Evolutionary conservation across 2,797 vertebrate genomes (phyloP).

Genomic region (Poeciliopsis paucimaculata): DNA sequence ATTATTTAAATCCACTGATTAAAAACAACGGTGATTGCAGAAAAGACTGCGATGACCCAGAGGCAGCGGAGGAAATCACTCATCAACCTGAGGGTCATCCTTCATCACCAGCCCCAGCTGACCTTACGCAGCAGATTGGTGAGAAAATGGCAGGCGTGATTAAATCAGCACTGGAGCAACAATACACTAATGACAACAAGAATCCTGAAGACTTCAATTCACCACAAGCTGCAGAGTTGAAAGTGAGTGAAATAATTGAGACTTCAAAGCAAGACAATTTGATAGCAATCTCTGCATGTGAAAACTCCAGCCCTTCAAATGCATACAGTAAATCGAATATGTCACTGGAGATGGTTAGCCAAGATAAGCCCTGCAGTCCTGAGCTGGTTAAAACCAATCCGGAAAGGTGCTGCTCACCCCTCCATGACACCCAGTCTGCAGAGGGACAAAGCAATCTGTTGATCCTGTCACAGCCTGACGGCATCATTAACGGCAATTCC

Average conservation of each 20-base stretch:
- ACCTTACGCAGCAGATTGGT: constrained; percentile 2
- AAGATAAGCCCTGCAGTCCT: constrained; percentile 64
- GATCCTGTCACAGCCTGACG: constrained; percentile 64
- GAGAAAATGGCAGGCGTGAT: constrained; percentile 32
- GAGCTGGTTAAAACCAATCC: constrained; percentile 56
- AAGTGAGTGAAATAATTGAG: constrained; percentile 43
- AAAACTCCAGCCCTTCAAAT: constrained; percentile 51
- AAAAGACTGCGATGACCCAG: constrained; percentile 69
- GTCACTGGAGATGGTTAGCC: constrained; percentile 56
- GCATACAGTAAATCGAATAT: constrained; percentile 45
- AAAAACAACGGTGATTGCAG: constrained; percentile 63
- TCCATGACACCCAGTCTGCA: constrained; percentile 53
- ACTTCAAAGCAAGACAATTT: constrained; percentile 41
- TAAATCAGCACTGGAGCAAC: constrained; percentile 40
- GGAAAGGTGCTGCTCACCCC: constrained; percentile 54
- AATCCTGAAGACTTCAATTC: constrained; percentile 25
- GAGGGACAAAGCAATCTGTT: constrained; percentile 59
- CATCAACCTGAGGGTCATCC: constrained; percentile 45
- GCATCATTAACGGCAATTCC: constrained; percentile 49
- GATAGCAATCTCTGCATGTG: constrained; percentile 39
- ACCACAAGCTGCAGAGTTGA: constrained; percentile 35
- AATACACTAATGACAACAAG: constrained; percentile 20
- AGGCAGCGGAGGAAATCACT: constrained; percentile 62
- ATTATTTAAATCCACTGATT: constrained; percentile 29
- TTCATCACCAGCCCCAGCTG: constrained; percentile 35